phyloP scores from a whole-genome alignment of 1,140 invertebrate species.

The Magallana gigas region DNA sequence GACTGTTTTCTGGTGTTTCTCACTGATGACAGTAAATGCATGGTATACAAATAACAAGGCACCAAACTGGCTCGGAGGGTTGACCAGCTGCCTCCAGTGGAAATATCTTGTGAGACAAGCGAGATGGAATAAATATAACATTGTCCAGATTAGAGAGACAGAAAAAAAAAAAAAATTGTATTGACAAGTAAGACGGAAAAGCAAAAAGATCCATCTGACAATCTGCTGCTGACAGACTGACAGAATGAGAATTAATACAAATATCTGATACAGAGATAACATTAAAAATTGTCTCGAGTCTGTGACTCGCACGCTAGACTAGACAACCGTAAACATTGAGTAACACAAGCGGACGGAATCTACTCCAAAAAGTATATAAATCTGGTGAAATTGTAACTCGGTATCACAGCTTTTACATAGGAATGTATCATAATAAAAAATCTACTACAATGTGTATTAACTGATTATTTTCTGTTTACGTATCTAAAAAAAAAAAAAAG shows the following conservation, averaged over 20 bases:
- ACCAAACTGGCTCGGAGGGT: constrained; percentile 10
- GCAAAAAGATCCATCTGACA: too few species aligned
- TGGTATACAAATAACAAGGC: constrained; percentile 5
- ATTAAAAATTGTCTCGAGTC: neutral
- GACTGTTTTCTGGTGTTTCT: neutral
- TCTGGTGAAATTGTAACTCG: neutral
- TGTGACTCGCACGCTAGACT: neutral
- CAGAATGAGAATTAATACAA: too few species aligned
- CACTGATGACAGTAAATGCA: constrained; percentile 2
- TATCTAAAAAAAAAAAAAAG: neutral
- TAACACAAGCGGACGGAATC: neutral
- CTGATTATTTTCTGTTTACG: constrained; percentile 3
- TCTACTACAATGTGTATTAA: neutral
- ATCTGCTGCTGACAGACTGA: too few species aligned
- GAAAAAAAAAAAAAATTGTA: too few species aligned
- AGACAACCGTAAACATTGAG: neutral
- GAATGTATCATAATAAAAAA: neutral
- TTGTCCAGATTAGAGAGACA: too few species aligned
- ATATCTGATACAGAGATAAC: neutral
- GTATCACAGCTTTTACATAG: neutral
- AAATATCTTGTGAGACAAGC: too few species aligned
- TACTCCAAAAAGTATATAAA: neutral
- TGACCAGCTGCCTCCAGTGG: too few species aligned
- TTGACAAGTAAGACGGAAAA: too few species aligned
- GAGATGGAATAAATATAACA: too few species aligned